These are phyloP conservation scores for Oryzias woworae DNA, from an alignment of 2,113 vertebrate species.

Conservation along the genomic window DNA sequence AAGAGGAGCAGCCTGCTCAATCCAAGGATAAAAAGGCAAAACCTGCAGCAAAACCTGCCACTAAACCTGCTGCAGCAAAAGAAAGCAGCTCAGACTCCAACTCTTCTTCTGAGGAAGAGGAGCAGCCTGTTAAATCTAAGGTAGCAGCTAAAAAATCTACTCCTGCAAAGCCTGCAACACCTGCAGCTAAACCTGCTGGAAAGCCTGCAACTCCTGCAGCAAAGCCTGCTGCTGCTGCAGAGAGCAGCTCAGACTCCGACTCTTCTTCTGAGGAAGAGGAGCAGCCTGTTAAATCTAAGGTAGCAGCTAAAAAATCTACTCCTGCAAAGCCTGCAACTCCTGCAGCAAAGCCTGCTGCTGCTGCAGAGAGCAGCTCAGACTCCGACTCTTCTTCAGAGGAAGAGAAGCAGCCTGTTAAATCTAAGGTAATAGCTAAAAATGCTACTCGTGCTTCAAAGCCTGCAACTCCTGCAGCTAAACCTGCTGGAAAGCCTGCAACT, in stretches of 20 bases:
- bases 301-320: conserved; percentile 35
- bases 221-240: conserved; percentile 49
- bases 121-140: conserved; percentile 44
- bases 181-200: no score
- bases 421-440: conserved; percentile 34
- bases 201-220: not conserved
- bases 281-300: conserved; percentile 43
- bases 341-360: conserved; percentile 40
- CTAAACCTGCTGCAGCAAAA: conserved; percentile 45
- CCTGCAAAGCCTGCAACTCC: not conserved
- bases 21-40: conserved; percentile 30
- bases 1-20: conserved; percentile 41
- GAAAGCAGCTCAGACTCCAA: conserved; percentile 59
- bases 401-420: conserved; percentile 35
- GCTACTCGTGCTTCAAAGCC: conserved; percentile 62
- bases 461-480: conserved; percentile 43
- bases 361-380: conserved; percentile 64
- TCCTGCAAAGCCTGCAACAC: not conserved
- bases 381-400: conserved; percentile 63
- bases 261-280: conserved; percentile 59
- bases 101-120: conserved; percentile 58
- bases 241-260: conserved; percentile 66
- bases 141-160: conserved; percentile 37
- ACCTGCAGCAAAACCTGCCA: no score
- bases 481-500: not conserved